Conservation (phyloP, 2,113 vertebrate genomes). For the Callorhinus ursinus region DNA sequence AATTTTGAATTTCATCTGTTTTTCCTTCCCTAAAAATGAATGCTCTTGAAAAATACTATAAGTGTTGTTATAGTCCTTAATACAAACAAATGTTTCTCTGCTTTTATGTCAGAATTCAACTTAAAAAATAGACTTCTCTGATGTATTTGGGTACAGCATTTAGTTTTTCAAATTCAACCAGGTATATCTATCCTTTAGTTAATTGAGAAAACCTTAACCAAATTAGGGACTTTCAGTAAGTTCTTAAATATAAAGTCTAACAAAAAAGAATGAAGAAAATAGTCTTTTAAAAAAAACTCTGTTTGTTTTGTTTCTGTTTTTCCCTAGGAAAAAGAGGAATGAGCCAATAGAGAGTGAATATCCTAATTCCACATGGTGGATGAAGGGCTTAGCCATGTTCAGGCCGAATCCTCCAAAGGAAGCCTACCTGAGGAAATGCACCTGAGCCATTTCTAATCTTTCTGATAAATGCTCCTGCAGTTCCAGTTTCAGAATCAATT, state of each 20-base stretch:
- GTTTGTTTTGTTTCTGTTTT: background rate
- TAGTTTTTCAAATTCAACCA: background rate
- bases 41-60: background rate
- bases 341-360: background rate
- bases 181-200: background rate
- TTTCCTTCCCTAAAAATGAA: conserved; percentile 29
- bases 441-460: conserved; percentile 46
- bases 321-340: conserved; percentile 27
- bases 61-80: background rate
- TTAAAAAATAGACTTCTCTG: background rate
- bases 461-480: conserved; percentile 60
- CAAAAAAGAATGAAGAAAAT: background rate
- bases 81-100: background rate
- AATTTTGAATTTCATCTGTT: background rate
- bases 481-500: conserved; percentile 66
- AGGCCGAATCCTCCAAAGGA: background rate
- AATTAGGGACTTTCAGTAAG: background rate
- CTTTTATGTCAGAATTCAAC: background rate
- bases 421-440: background rate
- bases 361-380: background rate
- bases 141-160: background rate
- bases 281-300: background rate
- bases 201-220: conserved; percentile 12
- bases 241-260: conserved; percentile 33
- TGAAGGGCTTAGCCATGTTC: background rate